Conservation (phyloP, 2,888 invertebrate species). For the Bedellia somnulentella region DNA sequence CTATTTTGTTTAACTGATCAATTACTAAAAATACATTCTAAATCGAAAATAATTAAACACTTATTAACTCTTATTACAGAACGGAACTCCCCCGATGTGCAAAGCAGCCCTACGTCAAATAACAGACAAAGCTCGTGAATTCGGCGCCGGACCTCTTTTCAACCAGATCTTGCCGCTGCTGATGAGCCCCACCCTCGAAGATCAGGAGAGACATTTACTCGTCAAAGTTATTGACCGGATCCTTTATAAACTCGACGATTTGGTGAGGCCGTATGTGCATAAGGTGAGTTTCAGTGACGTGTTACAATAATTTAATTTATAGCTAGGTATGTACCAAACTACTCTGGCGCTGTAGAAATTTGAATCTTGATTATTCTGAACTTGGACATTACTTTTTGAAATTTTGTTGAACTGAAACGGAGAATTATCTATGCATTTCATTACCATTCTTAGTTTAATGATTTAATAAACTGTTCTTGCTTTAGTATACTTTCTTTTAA, state of each 20-base stretch:
- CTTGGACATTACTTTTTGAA: too few relatives aligned
- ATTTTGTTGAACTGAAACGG: too few relatives aligned
- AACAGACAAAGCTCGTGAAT: slow-evolving; percentile 97
- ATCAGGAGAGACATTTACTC: slow-evolving; percentile 97
- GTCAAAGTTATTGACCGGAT: slow-evolving; percentile 99
- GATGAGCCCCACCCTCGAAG: slow-evolving; percentile 99
- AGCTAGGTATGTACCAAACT: too few relatives aligned
- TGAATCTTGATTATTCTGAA: too few relatives aligned
- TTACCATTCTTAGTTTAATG: too few relatives aligned
- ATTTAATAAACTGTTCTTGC: too few relatives aligned
- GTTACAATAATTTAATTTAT: too few relatives aligned
- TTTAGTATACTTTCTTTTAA: too few relatives aligned
- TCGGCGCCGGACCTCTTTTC: slow-evolving; percentile 97
- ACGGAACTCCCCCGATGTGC: slow-evolving; percentile 99
- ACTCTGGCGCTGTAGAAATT: too few relatives aligned
- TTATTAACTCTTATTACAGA: slow-evolving; percentile 36
- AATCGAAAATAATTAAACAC: background rate
- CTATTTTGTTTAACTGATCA: too few relatives aligned
- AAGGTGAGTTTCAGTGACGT: slow-evolving; percentile 70
- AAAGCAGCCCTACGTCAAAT: slow-evolving; percentile 97
- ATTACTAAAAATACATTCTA: too few relatives aligned
- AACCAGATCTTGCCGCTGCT: slow-evolving; percentile 98
- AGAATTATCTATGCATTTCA: too few relatives aligned
- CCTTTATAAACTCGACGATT: slow-evolving; percentile 95
- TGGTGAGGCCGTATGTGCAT: slow-evolving; percentile 98